Evolutionary conservation across 1,140 invertebrate species (phyloP).

Genomic region (Leptinotarsa defecta): DNA sequence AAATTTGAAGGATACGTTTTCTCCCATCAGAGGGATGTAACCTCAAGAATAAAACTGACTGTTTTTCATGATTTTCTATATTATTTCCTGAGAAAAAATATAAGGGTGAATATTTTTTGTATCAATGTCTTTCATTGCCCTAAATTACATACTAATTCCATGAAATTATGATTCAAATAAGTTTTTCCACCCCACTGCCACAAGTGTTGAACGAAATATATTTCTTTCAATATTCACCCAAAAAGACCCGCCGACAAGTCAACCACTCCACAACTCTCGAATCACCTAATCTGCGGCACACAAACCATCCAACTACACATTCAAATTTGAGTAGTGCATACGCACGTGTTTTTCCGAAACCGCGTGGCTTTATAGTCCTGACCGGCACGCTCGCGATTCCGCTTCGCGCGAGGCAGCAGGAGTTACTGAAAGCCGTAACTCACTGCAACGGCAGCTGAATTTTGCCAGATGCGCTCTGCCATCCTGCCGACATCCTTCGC

Average conservation of each 20-base stretch:
- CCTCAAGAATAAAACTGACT: too few relatives aligned
- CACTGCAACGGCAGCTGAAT: conserved; percentile 9
- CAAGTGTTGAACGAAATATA: too few relatives aligned
- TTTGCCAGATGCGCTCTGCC: conserved; percentile 21
- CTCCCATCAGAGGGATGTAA: too few relatives aligned
- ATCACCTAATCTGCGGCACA: background rate
- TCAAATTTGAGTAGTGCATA: background rate
- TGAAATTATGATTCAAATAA: too few relatives aligned
- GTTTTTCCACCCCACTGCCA: too few relatives aligned
- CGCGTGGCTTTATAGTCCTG: conserved; percentile 4
- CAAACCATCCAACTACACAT: background rate
- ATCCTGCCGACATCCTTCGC: background rate
- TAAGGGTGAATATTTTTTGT: too few relatives aligned
- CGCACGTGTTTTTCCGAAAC: background rate
- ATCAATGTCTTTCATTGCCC: too few relatives aligned
- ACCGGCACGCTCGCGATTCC: background rate
- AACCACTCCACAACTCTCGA: background rate
- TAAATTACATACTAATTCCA: too few relatives aligned
- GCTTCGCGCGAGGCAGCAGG: conserved; percentile 9
- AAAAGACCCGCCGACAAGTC: background rate
- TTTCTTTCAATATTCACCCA: background rate
- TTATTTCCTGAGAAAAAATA: too few relatives aligned
- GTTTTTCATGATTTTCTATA: too few relatives aligned
- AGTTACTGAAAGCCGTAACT: conserved; percentile 20
- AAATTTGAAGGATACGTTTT: too few relatives aligned